These are phyloP conservation scores for Thereuonema tuberculata DNA, from an alignment of 1,140 invertebrate genomes.

Conservation along the genomic window DNA sequence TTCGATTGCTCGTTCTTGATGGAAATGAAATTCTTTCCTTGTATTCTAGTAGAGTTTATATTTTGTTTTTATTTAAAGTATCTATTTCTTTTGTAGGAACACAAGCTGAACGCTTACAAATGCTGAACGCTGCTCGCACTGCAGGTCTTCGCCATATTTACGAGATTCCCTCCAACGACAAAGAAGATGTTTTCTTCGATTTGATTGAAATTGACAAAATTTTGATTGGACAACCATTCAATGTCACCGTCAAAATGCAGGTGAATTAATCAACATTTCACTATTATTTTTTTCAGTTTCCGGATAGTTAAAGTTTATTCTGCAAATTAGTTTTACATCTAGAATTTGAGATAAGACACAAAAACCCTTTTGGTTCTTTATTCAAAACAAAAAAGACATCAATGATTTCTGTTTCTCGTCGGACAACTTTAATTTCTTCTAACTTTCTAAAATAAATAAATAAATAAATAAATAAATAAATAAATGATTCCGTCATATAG, in stretches of 20 bases:
- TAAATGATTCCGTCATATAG: too few species aligned
- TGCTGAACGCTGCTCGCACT: slow-evolving; percentile 50
- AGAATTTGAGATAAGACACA: too few species aligned
- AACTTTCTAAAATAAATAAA: too few species aligned
- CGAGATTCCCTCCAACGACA: slow-evolving; percentile 36
- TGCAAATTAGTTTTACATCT: too few species aligned
- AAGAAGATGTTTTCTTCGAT: slow-evolving; percentile 51
- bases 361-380: too few species aligned
- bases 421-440: too few species aligned
- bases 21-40: not conserved
- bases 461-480: too few species aligned
- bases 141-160: slow-evolving; percentile 49
- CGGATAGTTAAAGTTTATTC: too few species aligned
- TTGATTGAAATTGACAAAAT: slow-evolving; percentile 50
- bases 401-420: too few species aligned
- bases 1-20: too few species aligned
- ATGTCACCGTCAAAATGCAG: slow-evolving; percentile 46
- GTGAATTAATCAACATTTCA: slow-evolving; percentile 26
- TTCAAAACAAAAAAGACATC: too few species aligned
- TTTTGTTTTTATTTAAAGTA: slow-evolving; percentile 14
- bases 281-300: too few species aligned
- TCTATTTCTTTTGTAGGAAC: slow-evolving; percentile 32
- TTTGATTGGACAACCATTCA: slow-evolving; percentile 50
- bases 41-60: slow-evolving; percentile 33
- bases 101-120: slow-evolving; percentile 45